A percentile compares a stretch with the other conserved stretches of the same genome.
Evolutionary conservation across 2,888 invertebrate species (phyloP).

Genomic region (Sisyra terminalis): DNA sequence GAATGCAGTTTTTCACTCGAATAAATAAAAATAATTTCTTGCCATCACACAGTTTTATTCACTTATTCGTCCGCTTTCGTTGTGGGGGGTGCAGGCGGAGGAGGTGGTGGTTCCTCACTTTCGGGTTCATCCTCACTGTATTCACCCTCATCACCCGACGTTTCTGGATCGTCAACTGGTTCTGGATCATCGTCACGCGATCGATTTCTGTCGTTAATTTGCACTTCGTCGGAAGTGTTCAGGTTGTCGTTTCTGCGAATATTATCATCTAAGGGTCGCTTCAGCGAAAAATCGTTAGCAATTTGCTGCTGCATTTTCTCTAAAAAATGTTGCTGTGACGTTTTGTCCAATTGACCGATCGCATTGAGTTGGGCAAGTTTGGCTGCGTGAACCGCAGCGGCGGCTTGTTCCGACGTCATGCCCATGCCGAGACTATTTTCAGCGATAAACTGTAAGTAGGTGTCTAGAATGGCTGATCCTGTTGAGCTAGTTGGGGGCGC

Average conservation of each 20-base stretch:
- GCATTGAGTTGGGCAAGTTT: conserved; percentile 65
- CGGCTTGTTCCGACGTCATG: conserved; percentile 46
- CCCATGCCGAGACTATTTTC: conserved; percentile 61
- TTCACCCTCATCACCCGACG: conserved; percentile 37
- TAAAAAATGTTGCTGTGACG: conserved; percentile 38
- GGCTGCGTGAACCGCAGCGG: conserved; percentile 57
- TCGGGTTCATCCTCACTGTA: conserved; percentile 32
- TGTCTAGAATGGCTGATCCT: conserved; percentile 67
- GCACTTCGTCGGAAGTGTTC: not conserved
- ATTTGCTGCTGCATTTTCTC: conserved; percentile 44
- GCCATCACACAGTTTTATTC: too few relatives aligned
- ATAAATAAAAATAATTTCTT: not conserved
- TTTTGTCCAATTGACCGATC: conserved; percentile 32
- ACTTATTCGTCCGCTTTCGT: conserved; percentile 1
- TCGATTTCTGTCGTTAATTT: conserved; percentile 8
- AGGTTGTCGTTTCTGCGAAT: conserved; percentile 31
- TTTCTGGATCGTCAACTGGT: conserved; percentile 25
- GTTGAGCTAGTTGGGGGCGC: conserved; percentile 32
- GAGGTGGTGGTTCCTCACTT: conserved; percentile 19
- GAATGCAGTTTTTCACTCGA: conserved; percentile 2
- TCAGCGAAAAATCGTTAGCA: conserved; percentile 37
- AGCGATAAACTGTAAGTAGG: conserved; percentile 75
- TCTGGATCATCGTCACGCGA: conserved; percentile 29
- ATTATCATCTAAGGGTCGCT: conserved; percentile 25
- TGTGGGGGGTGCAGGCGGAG: not conserved